A percentile compares a stretch with the other conserved stretches of the same genome.
Evolutionary conservation across 2,888 invertebrate species (phyloP).

Genomic region (Yponomeuta malinellus): DNA sequence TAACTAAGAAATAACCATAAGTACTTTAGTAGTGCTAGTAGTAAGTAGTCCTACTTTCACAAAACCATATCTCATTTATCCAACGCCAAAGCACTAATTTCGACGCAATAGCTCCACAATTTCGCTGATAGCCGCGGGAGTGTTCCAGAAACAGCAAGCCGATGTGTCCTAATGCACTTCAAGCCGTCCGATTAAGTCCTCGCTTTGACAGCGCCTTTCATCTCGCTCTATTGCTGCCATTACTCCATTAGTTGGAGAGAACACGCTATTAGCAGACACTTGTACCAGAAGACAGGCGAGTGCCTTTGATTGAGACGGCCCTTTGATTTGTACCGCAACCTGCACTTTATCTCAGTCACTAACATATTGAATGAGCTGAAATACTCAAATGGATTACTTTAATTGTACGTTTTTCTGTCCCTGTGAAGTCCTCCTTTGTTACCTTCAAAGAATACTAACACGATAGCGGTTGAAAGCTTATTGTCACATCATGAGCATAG

Average conservation of each 20-base stretch:
- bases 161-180: neutral
- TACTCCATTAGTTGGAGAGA: conserved; percentile 1
- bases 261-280: neutral
- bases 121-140: neutral
- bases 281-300: neutral
- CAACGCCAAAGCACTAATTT: neutral
- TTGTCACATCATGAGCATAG: neutral
- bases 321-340: neutral
- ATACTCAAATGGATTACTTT: neutral
- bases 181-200: neutral
- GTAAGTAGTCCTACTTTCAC: neutral
- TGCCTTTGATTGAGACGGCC: neutral
- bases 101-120: neutral
- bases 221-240: neutral
- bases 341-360: neutral
- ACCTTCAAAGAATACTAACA: neutral
- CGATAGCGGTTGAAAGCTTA: neutral
- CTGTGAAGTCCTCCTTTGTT: neutral
- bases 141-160: neutral
- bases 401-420: neutral
- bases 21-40: neutral
- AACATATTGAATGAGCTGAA: neutral
- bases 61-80: neutral
- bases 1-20: too few relatives aligned
- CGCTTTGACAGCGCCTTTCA: neutral